Evolutionary conservation across 2,797 vertebrate genomes (phyloP).

Genomic region (Chaunax sp.): DNA sequence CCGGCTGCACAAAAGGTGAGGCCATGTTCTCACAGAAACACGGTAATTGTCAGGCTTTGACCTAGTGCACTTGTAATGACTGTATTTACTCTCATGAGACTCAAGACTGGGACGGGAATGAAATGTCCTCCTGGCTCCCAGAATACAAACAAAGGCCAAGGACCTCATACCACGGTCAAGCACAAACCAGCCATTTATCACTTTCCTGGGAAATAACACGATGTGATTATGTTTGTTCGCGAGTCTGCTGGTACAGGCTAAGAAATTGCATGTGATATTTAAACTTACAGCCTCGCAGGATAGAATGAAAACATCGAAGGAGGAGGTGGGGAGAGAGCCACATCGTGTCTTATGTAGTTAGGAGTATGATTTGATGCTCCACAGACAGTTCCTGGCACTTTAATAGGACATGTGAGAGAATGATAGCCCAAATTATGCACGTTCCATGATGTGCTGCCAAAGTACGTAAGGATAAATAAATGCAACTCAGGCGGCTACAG

Average conservation of each 20-base stretch:
- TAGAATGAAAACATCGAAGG: constrained; percentile 10
- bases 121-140: constrained; percentile 46
- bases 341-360: not conserved
- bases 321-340: not conserved
- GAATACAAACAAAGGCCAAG: constrained; percentile 54
- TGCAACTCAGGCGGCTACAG: constrained; percentile 24
- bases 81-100: constrained; percentile 50
- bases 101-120: constrained; percentile 36
- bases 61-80: constrained; percentile 46
- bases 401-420: constrained; percentile 28
- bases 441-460: constrained; percentile 25
- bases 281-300: constrained; percentile 2
- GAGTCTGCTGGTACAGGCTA: not conserved
- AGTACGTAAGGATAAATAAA: constrained; percentile 40
- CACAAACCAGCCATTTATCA: constrained; percentile 56
- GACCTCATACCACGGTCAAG: constrained; percentile 39
- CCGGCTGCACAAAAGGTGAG: constrained; percentile 42
- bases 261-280: constrained; percentile 23
- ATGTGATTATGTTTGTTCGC: constrained; percentile 26
- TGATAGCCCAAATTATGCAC: not conserved
- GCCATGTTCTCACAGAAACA: constrained; percentile 56
- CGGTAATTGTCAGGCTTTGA: constrained; percentile 51
- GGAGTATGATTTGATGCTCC: constrained; percentile 31
- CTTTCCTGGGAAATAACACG: constrained; percentile 46
- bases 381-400: constrained; percentile 26